Conservation (phyloP, 2,888 invertebrate species). For the Agriotes lineatus region DNA sequence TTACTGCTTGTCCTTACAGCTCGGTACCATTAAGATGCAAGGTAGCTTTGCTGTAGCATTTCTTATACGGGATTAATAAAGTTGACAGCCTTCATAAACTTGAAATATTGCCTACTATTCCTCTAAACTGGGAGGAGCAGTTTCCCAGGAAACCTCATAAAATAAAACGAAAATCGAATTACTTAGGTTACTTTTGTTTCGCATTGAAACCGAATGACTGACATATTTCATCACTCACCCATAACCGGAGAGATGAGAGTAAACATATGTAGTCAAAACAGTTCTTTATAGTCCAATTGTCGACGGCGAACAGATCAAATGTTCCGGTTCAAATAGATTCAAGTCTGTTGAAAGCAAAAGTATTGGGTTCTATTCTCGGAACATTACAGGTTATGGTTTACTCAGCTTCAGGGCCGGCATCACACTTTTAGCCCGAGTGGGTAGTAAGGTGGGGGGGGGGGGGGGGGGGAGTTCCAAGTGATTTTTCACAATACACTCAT, state of each 20-base stretch:
- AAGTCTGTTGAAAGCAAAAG: too few relatives aligned
- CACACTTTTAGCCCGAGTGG: too few relatives aligned
- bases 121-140: conserved; percentile 1
- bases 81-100: conserved; percentile 23
- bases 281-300: too few relatives aligned
- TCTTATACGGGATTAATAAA: conserved; percentile 25
- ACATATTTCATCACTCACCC: not conserved
- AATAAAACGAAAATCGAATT: conserved; percentile 7
- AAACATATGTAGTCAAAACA: conserved; percentile 6
- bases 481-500: too few relatives aligned
- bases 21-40: conserved; percentile 11
- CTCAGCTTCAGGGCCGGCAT: too few relatives aligned
- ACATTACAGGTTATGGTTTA: too few relatives aligned
- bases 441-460: too few relatives aligned
- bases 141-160: conserved; percentile 1
- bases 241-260: not conserved
- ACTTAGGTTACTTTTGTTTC: not conserved
- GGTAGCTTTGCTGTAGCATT: conserved; percentile 11
- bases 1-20: conserved; percentile 16
- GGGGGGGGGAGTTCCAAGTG: too few relatives aligned
- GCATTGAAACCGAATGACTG: not conserved
- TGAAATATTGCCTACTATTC: conserved; percentile 15
- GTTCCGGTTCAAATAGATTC: too few relatives aligned
- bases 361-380: too few relatives aligned
- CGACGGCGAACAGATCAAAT: too few relatives aligned